Evolutionary conservation across 2,888 invertebrate genomes (phyloP).

Genomic region (Euplagia quadripunctaria): DNA sequence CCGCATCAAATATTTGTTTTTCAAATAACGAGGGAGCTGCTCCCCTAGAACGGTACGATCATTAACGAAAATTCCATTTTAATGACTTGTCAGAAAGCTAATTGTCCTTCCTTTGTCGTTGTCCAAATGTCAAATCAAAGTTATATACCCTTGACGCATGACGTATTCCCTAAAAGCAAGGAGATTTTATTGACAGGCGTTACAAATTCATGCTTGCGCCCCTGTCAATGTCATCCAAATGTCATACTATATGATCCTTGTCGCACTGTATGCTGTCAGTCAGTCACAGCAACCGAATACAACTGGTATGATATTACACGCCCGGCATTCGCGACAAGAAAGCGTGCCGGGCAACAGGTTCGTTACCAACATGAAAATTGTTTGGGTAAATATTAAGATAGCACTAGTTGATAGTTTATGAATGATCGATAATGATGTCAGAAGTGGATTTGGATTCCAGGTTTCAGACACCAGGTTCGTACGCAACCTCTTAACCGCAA

Average conservation of each 20-base stretch:
- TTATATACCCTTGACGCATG: neutral
- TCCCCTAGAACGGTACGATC: too few relatives aligned
- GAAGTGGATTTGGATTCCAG: too few relatives aligned
- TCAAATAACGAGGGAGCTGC: neutral
- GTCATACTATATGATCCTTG: neutral
- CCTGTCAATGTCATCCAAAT: neutral
- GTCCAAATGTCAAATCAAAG: too few relatives aligned
- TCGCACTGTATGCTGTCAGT: neutral
- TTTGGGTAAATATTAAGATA: neutral
- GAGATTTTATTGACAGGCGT: neutral
- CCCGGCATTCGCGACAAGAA: neutral
- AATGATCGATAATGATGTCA: too few relatives aligned
- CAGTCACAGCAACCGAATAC: neutral
- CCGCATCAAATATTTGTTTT: too few relatives aligned
- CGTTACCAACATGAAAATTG: neutral
- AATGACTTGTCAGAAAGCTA: too few relatives aligned
- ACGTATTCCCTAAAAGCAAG: neutral
- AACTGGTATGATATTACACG: neutral
- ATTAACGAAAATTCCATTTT: too few relatives aligned
- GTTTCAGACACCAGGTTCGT: too few relatives aligned
- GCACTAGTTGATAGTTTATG: too few relatives aligned
- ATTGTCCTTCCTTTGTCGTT: too few relatives aligned
- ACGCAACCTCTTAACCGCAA: too few relatives aligned
- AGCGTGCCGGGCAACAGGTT: neutral
- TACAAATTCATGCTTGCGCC: neutral